Evolutionary conservation across 1,140 invertebrate species (phyloP).

Genomic region (Zaprionus vittiger): DNA sequence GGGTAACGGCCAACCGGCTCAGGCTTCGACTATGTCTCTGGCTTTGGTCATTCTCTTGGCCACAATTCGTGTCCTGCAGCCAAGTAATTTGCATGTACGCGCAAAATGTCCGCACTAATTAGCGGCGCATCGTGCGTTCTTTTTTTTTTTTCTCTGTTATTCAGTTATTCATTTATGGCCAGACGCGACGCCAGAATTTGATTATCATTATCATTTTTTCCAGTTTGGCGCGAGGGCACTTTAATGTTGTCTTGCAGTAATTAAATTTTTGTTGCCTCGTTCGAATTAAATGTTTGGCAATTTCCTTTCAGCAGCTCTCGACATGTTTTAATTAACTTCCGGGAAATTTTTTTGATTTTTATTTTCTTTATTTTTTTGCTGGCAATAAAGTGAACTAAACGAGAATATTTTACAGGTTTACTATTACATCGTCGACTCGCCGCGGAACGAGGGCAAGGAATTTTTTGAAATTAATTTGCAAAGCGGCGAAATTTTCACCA

Average conservation of each 20-base stretch:
- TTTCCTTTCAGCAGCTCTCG: conserved; percentile 40
- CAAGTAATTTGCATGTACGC: conserved; percentile 79
- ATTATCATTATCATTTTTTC: conserved; percentile 59
- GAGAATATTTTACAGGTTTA: conserved; percentile 88
- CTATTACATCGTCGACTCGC: conserved; percentile 95
- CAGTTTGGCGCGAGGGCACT: conserved; percentile 24
- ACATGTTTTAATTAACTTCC: conserved; percentile 53
- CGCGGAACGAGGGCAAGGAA: conserved; percentile 95
- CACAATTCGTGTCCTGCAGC: conserved; percentile 69
- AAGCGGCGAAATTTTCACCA: conserved; percentile 97
- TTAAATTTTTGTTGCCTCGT: conserved; percentile 25
- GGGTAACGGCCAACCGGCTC: conserved; percentile 13
- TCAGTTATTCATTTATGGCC: conserved; percentile 56
- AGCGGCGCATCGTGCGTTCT: conserved; percentile 37
- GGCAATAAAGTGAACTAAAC: conserved; percentile 27
- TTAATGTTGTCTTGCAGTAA: conserved; percentile 56
- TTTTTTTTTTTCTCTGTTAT: conserved; percentile 28
- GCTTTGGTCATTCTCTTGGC: conserved; percentile 41
- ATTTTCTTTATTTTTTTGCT: conserved; percentile 29
- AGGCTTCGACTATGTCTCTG: conserved; percentile 1
- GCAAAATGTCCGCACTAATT: conserved; percentile 77
- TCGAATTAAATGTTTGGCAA: conserved; percentile 47
- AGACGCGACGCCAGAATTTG: conserved; percentile 44
- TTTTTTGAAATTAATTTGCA: conserved; percentile 97
- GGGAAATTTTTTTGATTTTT: conserved; percentile 29